Evolutionary conservation across 2,888 invertebrate genomes (phyloP), one percentile per base, ranked within the genome.

Genomic region (Pseudeuparius sepicola): DNA sequence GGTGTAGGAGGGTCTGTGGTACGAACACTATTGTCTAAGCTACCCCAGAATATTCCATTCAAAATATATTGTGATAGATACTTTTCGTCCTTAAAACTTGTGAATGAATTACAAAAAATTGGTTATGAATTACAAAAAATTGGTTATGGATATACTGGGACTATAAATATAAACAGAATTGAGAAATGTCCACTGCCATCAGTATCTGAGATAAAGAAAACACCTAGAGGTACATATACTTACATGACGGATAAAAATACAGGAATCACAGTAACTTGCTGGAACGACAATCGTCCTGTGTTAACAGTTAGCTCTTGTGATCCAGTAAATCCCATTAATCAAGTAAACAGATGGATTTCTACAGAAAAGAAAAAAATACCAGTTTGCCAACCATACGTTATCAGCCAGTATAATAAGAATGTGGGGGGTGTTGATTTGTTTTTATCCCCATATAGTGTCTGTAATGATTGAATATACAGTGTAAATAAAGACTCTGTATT

Each of bases 361-460:
- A 34, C 13, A 15, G 44, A 48, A 34, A 43, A 46, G 34, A n/a
- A n/a, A n/a, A 47, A 45, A 25, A 31, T 40, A 23, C 42, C 44
- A n/a, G 35, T 43, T 31, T 14, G 25, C 14, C 45, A 48, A 31
- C 43, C 45, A 14, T 32, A 27, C 24, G 45, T 47, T 6, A 46
- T 42, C 23, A 36, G 25, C 7, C 40, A 44, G 18, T 47, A 48
- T 33, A 50, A 50, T 34, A 42, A 45, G 35, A 39, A 34, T 31
- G 46, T 49, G 46, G 48, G 45, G 7, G 49, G 49, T 7, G 50
- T 48, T 5, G 49, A 51, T n/a, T n/a, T n/a, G n/a, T n/a, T n/a
- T n/a, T n/a, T n/a, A n/a, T n/a, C n/a, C n/a, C n/a, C n/a, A n/a
- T n/a, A n/a, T n/a, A n/a, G n/a, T n/a, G n/a, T n/a, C n/a, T n/a